Evolutionary conservation across 2,113 vertebrate genomes (phyloP).

Genomic region (Xenopus laevis): DNA sequence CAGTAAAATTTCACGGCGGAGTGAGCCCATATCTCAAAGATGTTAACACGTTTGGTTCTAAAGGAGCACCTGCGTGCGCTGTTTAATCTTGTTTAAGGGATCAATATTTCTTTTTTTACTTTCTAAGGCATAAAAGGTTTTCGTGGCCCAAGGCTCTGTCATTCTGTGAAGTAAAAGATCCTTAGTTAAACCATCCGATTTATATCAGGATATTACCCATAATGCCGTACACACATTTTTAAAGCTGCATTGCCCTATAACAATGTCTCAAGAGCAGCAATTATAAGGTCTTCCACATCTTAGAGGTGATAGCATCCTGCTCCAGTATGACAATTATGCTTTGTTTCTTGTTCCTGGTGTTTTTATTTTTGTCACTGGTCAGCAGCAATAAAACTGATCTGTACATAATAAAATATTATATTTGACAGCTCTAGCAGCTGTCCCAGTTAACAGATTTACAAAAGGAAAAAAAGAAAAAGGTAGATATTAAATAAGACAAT

Average conservation of each 20-base stretch:
- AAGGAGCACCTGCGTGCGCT: conserved; percentile 37
- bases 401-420: no score
- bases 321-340: no score
- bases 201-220: conserved; percentile 19
- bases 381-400: no score
- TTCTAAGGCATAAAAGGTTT: conserved; percentile 44
- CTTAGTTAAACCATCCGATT: conserved; percentile 31
- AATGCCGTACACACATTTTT: conserved; percentile 21
- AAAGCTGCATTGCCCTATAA: not conserved
- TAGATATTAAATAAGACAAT: no score
- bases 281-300: no score
- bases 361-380: no score
- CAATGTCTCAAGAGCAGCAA: no score
- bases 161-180: conserved; percentile 36
- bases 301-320: no score
- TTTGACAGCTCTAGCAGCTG: no score
- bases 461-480: no score
- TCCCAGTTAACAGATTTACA: no score
- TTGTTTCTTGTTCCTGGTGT: no score
- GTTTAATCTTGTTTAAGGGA: conserved; percentile 45
- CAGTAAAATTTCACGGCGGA: conserved; percentile 37
- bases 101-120: conserved; percentile 39
- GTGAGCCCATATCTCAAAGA: conserved; percentile 29
- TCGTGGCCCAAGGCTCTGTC: conserved; percentile 34
- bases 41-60: conserved; percentile 29